Conservation (phyloP, 1,140 invertebrate genomes). For the Macrostomum lignano region DNA sequence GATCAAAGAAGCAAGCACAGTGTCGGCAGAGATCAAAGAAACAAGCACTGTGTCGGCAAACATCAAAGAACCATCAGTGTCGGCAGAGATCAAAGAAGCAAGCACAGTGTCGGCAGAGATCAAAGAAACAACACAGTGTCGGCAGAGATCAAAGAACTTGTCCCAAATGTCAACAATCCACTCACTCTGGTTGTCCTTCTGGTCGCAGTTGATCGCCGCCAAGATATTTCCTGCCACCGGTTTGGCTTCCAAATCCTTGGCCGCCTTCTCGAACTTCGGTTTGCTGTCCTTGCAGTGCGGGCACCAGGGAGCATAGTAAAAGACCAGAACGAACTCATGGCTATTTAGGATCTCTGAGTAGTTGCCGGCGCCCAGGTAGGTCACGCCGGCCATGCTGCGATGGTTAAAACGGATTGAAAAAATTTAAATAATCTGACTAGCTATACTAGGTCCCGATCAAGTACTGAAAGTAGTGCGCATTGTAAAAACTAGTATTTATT, state of each 20-base stretch:
- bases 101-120: neutral
- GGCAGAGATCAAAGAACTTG: no score
- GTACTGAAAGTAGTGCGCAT: no score
- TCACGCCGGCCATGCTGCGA: no score
- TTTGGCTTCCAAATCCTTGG: neutral
- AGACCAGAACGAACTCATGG: constrained; percentile 4
- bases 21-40: neutral
- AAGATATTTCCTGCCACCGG: neutral
- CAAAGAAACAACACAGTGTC: neutral
- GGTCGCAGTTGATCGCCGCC: constrained; percentile 4
- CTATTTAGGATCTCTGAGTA: no score
- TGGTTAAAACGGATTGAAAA: no score
- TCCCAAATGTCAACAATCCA: neutral
- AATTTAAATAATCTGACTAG: no score
- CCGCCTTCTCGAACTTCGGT: constrained; percentile 4
- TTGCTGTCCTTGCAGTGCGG: constrained; percentile 5
- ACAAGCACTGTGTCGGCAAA: neutral
- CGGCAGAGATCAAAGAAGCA: neutral
- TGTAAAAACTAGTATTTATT: no score
- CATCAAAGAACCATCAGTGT: neutral
- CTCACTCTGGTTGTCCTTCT: constrained; percentile 2
- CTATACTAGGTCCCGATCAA: no score
- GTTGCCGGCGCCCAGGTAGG: no score
- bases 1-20: neutral
- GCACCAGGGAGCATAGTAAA: constrained; percentile 6